phyloP scores from a whole-genome alignment of 1,140 invertebrate species.

The Wiebesia pumilae region DNA sequence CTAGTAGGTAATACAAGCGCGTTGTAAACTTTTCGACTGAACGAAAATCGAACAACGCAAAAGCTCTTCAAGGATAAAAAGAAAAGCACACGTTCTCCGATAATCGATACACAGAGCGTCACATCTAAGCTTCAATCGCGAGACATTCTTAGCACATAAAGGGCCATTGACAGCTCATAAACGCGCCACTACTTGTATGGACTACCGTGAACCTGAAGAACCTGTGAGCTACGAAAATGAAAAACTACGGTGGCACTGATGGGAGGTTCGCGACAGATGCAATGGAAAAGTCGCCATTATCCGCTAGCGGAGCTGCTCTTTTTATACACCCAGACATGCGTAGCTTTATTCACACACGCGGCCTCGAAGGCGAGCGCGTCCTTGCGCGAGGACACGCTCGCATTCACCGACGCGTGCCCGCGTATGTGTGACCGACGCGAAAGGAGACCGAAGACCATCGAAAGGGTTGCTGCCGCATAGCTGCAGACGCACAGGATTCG shows the following conservation, averaged over 20 bases:
- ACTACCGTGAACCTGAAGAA: not conserved
- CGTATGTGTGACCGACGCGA: not conserved
- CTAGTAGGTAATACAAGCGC: not conserved
- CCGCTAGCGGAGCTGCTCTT: not conserved
- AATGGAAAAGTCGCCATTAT: conserved; percentile 31
- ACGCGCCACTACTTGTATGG: not conserved
- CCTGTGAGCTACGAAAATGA: not conserved
- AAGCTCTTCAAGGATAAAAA: not conserved
- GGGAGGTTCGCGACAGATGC: not conserved
- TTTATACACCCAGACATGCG: not conserved
- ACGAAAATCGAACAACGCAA: not conserved
- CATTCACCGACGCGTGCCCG: not conserved
- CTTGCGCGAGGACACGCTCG: too few relatives aligned
- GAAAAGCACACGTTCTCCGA: not conserved
- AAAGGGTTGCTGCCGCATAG: not conserved
- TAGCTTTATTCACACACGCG: not conserved
- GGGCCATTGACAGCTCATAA: not conserved
- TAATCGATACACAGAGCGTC: conserved; percentile 35
- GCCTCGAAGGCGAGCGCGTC: too few relatives aligned
- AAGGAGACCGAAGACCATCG: not conserved
- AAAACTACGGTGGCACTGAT: not conserved
- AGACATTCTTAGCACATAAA: conserved; percentile 8
- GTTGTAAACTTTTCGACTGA: conserved; percentile 17
- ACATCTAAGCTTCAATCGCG: not conserved
- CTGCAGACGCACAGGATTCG: conserved; percentile 16